phyloP scores from a whole-genome alignment of 2,888 invertebrate genomes.

The Dryobota labecula region DNA sequence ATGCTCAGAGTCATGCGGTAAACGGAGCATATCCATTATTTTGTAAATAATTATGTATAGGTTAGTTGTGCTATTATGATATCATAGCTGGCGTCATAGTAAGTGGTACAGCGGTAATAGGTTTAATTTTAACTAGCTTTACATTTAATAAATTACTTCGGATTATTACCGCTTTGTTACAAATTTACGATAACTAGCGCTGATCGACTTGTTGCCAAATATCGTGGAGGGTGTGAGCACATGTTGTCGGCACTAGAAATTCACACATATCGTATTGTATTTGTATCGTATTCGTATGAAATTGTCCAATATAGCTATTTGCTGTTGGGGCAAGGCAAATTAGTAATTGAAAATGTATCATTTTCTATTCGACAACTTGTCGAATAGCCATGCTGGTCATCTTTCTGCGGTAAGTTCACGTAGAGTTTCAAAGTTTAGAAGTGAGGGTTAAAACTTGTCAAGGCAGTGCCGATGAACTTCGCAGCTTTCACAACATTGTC shows the following conservation, averaged over 20 bases:
- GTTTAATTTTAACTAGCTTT: conserved; percentile 23
- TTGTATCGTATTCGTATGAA: too few relatives aligned
- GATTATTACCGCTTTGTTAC: conserved; percentile 30
- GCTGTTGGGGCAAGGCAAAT: neutral
- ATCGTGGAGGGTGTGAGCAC: neutral
- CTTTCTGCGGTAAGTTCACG: neutral
- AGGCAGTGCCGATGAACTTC: conserved; percentile 8
- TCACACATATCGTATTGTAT: too few relatives aligned
- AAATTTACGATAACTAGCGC: conserved; percentile 20
- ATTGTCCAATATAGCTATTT: neutral
- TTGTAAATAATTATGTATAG: neutral
- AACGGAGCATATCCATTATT: neutral
- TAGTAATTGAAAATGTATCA: neutral
- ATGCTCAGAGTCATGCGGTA: neutral
- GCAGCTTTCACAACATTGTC: conserved; percentile 20
- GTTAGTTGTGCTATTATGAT: conserved; percentile 29
- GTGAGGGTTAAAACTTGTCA: conserved; percentile 12
- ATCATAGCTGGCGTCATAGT: conserved; percentile 40
- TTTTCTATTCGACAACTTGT: neutral
- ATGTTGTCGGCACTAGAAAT: neutral
- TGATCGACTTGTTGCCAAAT: conserved; percentile 27
- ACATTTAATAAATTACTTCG: conserved; percentile 29
- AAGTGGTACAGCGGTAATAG: conserved; percentile 6
- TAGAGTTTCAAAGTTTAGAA: conserved; percentile 1
- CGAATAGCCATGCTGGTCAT: neutral